Conservation (phyloP, 2,888 invertebrate species). For the Caenorhabditis sinica region DNA sequence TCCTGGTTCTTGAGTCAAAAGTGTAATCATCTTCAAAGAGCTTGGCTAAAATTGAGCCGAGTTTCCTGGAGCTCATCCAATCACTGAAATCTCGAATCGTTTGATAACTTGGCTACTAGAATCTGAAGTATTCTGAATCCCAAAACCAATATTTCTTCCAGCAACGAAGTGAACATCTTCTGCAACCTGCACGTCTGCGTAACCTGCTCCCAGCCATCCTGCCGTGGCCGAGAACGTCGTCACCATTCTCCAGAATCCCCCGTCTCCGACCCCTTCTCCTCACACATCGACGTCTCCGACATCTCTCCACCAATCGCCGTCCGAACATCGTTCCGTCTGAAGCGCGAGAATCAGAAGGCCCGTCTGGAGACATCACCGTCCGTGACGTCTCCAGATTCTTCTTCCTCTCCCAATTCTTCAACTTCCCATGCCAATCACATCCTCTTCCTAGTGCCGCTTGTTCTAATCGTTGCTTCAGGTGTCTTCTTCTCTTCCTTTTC, state of each 20-base stretch:
- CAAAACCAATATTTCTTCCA: conserved; percentile 59
- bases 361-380: conserved; percentile 32
- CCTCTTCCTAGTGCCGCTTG: conserved; percentile 29
- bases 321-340: conserved; percentile 73
- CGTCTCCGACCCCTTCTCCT: conserved; percentile 48
- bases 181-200: conserved; percentile 82
- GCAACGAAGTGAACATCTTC: conserved; percentile 83
- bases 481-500: conserved; percentile 18
- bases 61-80: too few species aligned
- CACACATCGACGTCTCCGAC: conserved; percentile 57
- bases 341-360: conserved; percentile 47
- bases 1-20: too few species aligned
- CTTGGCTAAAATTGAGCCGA: too few species aligned
- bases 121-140: neutral
- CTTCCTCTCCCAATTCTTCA: conserved; percentile 23
- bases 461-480: conserved; percentile 57
- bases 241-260: conserved; percentile 26
- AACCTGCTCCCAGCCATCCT: conserved; percentile 70
- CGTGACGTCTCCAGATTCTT: neutral
- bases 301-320: conserved; percentile 68
- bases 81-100: neutral
- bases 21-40: too few species aligned
- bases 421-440: conserved; percentile 25
- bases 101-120: neutral
- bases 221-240: conserved; percentile 66